A percentile compares a stretch with the other conserved stretches of the same genome.
These are phyloP conservation scores for Eubucco bourcierii DNA, from an alignment of 2,113 vertebrate genomes.

Conservation along the genomic window DNA sequence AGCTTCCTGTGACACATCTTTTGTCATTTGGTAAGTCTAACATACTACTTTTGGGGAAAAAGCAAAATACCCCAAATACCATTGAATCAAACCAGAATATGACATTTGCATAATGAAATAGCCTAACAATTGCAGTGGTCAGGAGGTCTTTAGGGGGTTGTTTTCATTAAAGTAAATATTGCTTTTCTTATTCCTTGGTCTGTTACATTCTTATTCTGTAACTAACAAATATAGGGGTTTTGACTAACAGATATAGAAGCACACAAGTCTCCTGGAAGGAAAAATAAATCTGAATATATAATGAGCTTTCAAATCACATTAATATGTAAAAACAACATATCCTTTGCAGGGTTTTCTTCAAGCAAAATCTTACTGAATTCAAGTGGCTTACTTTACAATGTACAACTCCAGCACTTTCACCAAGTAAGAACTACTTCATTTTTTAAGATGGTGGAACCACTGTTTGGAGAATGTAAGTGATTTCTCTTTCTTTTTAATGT, in stretches of 20 bases:
- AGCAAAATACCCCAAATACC: background rate
- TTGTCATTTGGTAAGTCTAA: slow-evolving; percentile 88
- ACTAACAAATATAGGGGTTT: background rate
- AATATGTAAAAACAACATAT: slow-evolving; percentile 12
- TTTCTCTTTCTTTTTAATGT: background rate
- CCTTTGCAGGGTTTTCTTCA: slow-evolving; percentile 82
- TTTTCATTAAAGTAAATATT: background rate
- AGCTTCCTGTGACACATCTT: slow-evolving; percentile 84
- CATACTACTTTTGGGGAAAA: background rate
- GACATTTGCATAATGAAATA: background rate
- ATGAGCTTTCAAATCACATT: background rate
- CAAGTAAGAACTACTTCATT: slow-evolving; percentile 77
- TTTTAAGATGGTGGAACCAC: background rate
- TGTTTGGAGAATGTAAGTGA: background rate
- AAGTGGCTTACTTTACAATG: slow-evolving; percentile 84
- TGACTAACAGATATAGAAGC: background rate
- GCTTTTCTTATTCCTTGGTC: background rate
- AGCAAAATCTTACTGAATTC: slow-evolving; percentile 84
- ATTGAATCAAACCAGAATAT: background rate
- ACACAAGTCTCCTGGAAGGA: background rate
- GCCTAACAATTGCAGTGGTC: background rate
- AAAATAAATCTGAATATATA: background rate
- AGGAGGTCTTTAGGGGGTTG: background rate
- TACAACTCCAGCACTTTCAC: slow-evolving; percentile 88
- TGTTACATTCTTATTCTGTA: background rate